Evolutionary conservation across 1,140 invertebrate genomes (phyloP).

Genomic region (Platyscapa corneri): DNA sequence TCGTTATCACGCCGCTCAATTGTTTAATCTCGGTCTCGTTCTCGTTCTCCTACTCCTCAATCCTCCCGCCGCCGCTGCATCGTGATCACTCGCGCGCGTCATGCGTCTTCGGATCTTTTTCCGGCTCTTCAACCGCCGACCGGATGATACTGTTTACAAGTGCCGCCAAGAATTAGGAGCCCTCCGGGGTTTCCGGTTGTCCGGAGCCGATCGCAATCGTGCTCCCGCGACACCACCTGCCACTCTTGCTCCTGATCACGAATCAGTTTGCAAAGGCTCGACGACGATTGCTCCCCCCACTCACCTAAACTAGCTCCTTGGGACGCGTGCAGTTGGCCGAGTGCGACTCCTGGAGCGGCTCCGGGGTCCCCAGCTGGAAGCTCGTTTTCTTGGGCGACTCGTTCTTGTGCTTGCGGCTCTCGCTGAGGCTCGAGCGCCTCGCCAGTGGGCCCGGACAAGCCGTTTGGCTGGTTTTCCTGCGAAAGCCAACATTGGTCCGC

Average conservation of each 20-base stretch:
- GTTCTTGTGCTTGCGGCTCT: slow-evolving; percentile 52
- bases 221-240: too few species aligned
- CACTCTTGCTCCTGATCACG: too few species aligned
- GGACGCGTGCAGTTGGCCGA: slow-evolving; percentile 1
- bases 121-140: neutral
- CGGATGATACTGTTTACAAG: neutral
- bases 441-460: slow-evolving; percentile 32
- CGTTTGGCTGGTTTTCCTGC: slow-evolving; percentile 56
- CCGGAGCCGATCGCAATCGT: too few species aligned
- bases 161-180: neutral
- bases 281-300: too few species aligned
- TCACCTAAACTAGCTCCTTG: slow-evolving; percentile 42
- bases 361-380: slow-evolving; percentile 55
- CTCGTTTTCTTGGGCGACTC: slow-evolving; percentile 58
- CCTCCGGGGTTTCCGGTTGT: neutral
- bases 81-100: neutral
- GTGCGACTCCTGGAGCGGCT: neutral
- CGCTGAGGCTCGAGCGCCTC: slow-evolving; percentile 49
- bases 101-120: neutral
- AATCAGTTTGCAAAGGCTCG: too few species aligned
- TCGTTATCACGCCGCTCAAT: slow-evolving; percentile 64
- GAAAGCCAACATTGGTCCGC: neutral
- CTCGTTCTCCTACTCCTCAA: neutral
- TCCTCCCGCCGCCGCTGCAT: neutral
- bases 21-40: slow-evolving; percentile 61